These are phyloP conservation scores for Melipona bicolor DNA, from an alignment of 2,888 invertebrate species.

Conservation along the genomic window DNA sequence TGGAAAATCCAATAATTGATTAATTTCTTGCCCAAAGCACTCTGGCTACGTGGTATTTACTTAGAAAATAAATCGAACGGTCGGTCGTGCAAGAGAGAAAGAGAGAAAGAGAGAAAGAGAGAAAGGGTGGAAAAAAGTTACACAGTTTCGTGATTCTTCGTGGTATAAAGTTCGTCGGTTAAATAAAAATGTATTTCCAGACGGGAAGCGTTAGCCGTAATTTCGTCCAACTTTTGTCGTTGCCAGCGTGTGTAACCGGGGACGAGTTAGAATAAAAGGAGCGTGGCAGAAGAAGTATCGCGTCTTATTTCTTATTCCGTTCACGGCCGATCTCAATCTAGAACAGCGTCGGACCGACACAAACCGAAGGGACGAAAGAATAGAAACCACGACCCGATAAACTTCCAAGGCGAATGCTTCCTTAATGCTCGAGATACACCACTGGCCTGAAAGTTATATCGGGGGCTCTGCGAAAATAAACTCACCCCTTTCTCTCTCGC, in stretches of 20 bases:
- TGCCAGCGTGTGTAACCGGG: conserved; percentile 17
- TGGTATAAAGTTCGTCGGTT: neutral
- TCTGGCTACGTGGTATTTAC: neutral
- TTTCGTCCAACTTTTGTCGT: conserved; percentile 24
- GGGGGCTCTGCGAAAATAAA: conserved; percentile 68
- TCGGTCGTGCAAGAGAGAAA: neutral
- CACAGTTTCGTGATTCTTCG: conserved; percentile 8
- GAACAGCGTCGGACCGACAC: conserved; percentile 54
- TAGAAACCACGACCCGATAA: conserved; percentile 70
- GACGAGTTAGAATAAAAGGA: conserved; percentile 13
- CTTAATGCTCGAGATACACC: conserved; percentile 74
- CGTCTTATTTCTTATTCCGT: conserved; percentile 62
- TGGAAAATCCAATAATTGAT: no score
- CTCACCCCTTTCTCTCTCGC: conserved; percentile 58
- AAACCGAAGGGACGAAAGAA: conserved; percentile 55
- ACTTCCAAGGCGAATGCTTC: conserved; percentile 69
- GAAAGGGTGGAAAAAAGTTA: neutral
- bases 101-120: neutral
- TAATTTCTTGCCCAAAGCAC: no score
- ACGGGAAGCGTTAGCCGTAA: conserved; percentile 23
- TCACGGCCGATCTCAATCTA: conserved; percentile 59
- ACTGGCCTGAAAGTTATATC: conserved; percentile 69
- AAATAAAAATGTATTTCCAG: conserved; percentile 17
- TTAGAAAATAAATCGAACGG: neutral
- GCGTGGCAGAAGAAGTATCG: conserved; percentile 28